Conservation (phyloP, 1,140 invertebrate genomes). For the Holcopasites calliopsidis region DNA sequence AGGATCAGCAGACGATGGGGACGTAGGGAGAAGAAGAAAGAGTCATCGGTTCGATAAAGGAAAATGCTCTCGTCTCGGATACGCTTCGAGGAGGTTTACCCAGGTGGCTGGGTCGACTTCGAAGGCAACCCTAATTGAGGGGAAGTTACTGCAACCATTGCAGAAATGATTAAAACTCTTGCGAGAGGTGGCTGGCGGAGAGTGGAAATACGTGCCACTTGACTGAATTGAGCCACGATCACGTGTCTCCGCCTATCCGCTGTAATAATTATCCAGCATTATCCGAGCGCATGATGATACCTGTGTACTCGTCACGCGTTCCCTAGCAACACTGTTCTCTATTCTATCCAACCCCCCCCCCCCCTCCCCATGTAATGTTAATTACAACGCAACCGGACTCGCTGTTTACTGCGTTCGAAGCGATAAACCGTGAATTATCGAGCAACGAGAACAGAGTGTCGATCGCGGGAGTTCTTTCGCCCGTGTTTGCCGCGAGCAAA, state of each 20-base stretch:
- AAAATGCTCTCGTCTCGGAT: conserved; percentile 35
- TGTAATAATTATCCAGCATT: conserved; percentile 68
- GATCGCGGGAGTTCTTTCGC: not conserved
- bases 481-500: not conserved
- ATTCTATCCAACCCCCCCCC: not conserved
- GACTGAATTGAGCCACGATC: conserved; percentile 60
- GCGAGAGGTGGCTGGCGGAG: conserved; percentile 20
- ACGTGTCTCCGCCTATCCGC: conserved; percentile 60
- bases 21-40: not conserved
- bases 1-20: conserved; percentile 3
- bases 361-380: conserved; percentile 61
- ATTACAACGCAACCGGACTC: conserved; percentile 50
- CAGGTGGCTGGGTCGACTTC: conserved; percentile 59
- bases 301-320: conserved; percentile 51
- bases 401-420: not conserved
- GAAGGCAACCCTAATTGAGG: conserved; percentile 67
- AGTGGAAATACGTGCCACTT: conserved; percentile 50
- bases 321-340: conserved; percentile 39
- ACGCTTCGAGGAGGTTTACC: conserved; percentile 60
- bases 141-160: conserved; percentile 57
- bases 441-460: not conserved
- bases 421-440: not conserved
- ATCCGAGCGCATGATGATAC: conserved; percentile 50
- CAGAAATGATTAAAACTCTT: conserved; percentile 61
- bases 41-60: conserved; percentile 16